Evolutionary conservation across 2,113 vertebrate genomes (phyloP).

Genomic region (Percina caprodes): DNA sequence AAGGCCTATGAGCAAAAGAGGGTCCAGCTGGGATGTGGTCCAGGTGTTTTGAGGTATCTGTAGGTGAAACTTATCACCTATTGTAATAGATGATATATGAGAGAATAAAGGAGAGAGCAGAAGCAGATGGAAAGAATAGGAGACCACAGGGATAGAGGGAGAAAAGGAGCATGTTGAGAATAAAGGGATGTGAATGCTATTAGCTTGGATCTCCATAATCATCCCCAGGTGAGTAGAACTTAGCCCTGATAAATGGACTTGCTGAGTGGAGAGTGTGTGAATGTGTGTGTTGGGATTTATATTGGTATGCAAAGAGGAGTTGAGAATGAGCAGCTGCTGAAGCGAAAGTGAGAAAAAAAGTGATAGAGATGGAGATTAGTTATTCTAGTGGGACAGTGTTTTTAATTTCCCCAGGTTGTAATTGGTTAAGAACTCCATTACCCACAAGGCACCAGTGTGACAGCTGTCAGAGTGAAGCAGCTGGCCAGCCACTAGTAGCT

Average conservation of each 20-base stretch:
- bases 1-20: slow-evolving; percentile 11
- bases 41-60: slow-evolving; percentile 61
- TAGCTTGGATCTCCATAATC: slow-evolving; percentile 80
- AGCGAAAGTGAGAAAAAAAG: slow-evolving; percentile 47
- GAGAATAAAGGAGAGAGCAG: slow-evolving; percentile 32
- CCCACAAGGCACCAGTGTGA: slow-evolving; percentile 74
- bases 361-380: slow-evolving; percentile 69
- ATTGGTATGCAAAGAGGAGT: slow-evolving; percentile 55
- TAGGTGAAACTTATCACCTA: slow-evolving; percentile 60
- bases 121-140: slow-evolving; percentile 67
- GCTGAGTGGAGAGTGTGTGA: slow-evolving; percentile 53
- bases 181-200: slow-evolving; percentile 76
- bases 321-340: slow-evolving; percentile 68
- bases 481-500: slow-evolving; percentile 72
- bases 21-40: slow-evolving; percentile 41
- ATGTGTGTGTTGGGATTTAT: slow-evolving; percentile 38
- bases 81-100: slow-evolving; percentile 71
- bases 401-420: slow-evolving; percentile 82
- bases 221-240: slow-evolving; percentile 79
- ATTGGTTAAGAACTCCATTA: slow-evolving; percentile 83
- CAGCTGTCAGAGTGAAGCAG: slow-evolving; percentile 78
- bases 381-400: slow-evolving; percentile 71
- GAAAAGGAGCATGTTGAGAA: slow-evolving; percentile 65
- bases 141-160: slow-evolving; percentile 75
- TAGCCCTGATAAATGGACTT: slow-evolving; percentile 82